A percentile compares a stretch with the other conserved stretches of the same genome.
phyloP scores from a whole-genome alignment of 2,888 invertebrate species.

The Xanthorhoe spadicearia region DNA sequence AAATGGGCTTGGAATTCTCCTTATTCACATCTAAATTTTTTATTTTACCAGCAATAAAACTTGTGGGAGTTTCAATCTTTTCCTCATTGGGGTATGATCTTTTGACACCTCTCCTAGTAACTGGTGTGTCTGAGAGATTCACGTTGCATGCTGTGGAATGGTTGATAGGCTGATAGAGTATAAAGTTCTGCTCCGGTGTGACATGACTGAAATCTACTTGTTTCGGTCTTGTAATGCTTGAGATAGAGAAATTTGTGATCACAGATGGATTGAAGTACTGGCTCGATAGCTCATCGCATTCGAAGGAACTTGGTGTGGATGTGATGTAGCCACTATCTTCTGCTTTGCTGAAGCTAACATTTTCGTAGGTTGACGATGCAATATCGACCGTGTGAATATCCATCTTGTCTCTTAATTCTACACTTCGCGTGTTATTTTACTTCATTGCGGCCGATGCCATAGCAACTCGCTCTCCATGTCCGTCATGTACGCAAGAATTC shows the following conservation, averaged over 20 bases:
- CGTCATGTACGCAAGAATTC: background rate
- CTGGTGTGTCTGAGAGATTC: constrained; percentile 56
- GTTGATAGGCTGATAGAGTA: constrained; percentile 47
- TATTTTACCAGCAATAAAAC: constrained; percentile 72
- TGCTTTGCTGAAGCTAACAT: constrained; percentile 61
- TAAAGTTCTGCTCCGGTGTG: constrained; percentile 56
- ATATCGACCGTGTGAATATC: constrained; percentile 65
- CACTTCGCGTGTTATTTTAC: constrained; percentile 22
- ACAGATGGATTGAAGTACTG: constrained; percentile 61
- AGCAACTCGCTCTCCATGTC: constrained; percentile 5
- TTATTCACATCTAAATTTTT: constrained; percentile 68
- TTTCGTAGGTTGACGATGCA: constrained; percentile 62
- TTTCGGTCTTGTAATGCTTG: constrained; percentile 56
- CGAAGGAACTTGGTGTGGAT: constrained; percentile 71
- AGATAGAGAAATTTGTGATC: constrained; percentile 49
- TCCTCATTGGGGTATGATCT: constrained; percentile 64
- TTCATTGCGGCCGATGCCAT: constrained; percentile 32
- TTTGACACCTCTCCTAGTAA: constrained; percentile 65
- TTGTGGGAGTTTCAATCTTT: constrained; percentile 68
- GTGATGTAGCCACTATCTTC: constrained; percentile 81
- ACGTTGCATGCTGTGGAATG: constrained; percentile 43
- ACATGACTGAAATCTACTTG: constrained; percentile 53
- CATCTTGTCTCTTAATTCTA: constrained; percentile 53
- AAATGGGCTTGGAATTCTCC: constrained; percentile 51
- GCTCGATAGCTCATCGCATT: constrained; percentile 64